Evolutionary conservation across 2,113 vertebrate species (phyloP).

Genomic region (Pangasianodon gigas): DNA sequence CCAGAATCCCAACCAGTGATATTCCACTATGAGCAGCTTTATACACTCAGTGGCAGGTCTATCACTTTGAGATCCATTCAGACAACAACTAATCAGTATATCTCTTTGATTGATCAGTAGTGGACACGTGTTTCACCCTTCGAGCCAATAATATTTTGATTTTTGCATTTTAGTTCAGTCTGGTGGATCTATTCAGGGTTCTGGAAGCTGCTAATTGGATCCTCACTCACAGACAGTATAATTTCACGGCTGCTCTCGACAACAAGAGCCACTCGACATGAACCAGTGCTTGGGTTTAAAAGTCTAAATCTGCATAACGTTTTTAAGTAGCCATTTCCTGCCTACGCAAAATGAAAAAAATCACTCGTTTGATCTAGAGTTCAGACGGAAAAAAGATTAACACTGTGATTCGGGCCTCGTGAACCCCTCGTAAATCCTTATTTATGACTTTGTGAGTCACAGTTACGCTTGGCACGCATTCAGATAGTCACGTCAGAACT

Average conservation of each 20-base stretch:
- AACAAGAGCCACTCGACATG: conserved; percentile 23
- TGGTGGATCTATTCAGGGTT: background rate
- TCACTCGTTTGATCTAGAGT: background rate
- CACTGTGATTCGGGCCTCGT: background rate
- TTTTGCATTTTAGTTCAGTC: background rate
- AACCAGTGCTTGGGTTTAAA: background rate
- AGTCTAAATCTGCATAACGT: background rate
- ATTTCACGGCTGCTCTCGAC: conserved; percentile 4
- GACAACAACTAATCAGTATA: background rate
- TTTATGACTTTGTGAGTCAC: background rate
- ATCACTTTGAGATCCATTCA: background rate
- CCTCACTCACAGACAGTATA: background rate
- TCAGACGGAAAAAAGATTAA: background rate
- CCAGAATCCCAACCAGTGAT: background rate
- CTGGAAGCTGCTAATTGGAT: background rate
- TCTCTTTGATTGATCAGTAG: background rate
- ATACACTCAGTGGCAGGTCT: background rate
- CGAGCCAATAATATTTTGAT: background rate
- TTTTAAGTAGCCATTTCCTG: conserved; percentile 2
- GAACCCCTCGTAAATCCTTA: background rate
- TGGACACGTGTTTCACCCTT: background rate
- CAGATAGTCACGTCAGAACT: background rate
- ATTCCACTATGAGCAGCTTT: background rate
- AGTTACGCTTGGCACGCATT: background rate
- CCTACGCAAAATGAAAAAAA: background rate